Evolutionary conservation across 2,888 invertebrate genomes (phyloP).

Genomic region (Orthosia incerta): DNA sequence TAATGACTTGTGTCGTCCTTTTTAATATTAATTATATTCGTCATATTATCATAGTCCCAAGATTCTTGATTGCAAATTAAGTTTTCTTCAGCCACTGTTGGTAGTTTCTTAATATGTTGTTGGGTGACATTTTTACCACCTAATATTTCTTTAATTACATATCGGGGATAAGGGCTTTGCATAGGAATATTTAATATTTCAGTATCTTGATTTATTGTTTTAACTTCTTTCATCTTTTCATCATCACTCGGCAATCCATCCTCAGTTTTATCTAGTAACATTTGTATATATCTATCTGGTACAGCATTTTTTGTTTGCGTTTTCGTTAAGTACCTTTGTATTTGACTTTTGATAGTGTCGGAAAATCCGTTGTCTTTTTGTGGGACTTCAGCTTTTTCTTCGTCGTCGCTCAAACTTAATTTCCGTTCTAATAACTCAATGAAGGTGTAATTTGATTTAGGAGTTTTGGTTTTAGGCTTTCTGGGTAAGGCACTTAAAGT

Average conservation of each 20-base stretch:
- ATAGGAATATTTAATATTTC: constrained; percentile 2
- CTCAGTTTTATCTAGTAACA: constrained; percentile 58
- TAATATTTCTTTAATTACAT: constrained; percentile 63
- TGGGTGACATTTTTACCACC: not conserved
- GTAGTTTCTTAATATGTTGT: not conserved
- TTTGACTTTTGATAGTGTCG: constrained; percentile 77
- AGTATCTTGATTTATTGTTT: not conserved
- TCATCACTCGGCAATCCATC: not conserved
- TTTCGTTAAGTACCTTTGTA: constrained; percentile 78
- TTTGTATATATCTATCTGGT: constrained; percentile 55
- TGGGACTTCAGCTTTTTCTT: constrained; percentile 50
- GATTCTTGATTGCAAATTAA: not conserved
- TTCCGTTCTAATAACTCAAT: constrained; percentile 79
- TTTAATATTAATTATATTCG: not conserved
- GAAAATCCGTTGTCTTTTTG: constrained; percentile 74
- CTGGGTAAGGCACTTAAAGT: constrained; percentile 17
- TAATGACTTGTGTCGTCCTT: not conserved
- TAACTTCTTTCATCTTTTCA: constrained; percentile 11
- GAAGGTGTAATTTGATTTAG: constrained; percentile 78
- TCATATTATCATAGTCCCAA: not conserved
- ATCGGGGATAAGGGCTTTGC: constrained; percentile 26
- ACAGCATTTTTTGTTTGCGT: constrained; percentile 55
- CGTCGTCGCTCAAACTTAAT: constrained; percentile 68
- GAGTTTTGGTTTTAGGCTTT: constrained; percentile 52
- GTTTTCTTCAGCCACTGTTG: not conserved